Evolutionary conservation across 2,113 vertebrate genomes (phyloP).

Genomic region (Ammodytes dubius): DNA sequence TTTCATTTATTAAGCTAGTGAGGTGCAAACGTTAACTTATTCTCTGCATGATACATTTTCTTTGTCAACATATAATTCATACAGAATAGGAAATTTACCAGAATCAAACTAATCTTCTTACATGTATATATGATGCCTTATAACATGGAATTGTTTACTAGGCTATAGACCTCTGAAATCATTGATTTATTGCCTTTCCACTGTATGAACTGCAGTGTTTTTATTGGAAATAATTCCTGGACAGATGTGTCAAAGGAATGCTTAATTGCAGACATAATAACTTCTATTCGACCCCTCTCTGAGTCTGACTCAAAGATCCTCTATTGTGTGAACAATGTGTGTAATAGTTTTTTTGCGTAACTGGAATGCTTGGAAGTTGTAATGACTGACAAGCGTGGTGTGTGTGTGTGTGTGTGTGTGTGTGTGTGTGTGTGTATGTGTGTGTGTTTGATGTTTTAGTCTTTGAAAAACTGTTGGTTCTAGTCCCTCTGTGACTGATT

Average conservation of each 20-base stretch:
- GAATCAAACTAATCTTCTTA: neutral
- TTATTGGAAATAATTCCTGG: slow-evolving; percentile 9
- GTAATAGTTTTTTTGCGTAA: slow-evolving; percentile 30
- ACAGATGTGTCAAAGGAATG: slow-evolving; percentile 26
- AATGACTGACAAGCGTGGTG: slow-evolving; percentile 42
- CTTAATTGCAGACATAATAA: slow-evolving; percentile 27
- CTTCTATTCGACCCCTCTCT: slow-evolving; percentile 42
- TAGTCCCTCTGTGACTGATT: slow-evolving; percentile 21
- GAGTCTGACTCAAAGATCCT: slow-evolving; percentile 55
- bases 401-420: neutral
- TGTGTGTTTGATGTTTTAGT: neutral
- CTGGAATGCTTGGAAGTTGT: slow-evolving; percentile 31
- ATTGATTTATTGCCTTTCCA: neutral
- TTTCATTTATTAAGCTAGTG: too few species aligned
- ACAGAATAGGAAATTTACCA: neutral
- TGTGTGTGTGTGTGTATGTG: slow-evolving; percentile 16
- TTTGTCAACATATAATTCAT: neutral
- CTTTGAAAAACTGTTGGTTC: slow-evolving; percentile 14
- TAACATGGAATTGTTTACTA: neutral
- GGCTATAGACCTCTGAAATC: neutral
- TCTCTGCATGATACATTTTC: too few species aligned
- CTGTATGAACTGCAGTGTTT: neutral
- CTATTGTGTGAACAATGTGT: slow-evolving; percentile 50
- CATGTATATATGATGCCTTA: neutral
- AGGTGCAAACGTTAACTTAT: too few species aligned